These are phyloP conservation scores for Serinus canaria DNA, from an alignment of 2,113 vertebrate genomes.

Conservation along the genomic window DNA sequence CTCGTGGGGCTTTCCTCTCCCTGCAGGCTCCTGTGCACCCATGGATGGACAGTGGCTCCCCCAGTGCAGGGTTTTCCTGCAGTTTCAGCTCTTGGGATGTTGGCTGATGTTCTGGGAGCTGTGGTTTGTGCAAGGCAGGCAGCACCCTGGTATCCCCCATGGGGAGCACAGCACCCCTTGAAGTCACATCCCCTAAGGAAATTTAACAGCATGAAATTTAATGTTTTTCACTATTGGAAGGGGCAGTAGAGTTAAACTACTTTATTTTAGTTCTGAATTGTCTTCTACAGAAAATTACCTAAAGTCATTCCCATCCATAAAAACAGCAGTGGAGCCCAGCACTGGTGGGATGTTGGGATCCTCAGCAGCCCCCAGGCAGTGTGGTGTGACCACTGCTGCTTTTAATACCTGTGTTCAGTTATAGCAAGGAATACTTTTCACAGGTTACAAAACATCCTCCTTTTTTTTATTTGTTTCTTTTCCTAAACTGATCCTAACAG, in stretches of 20 bases:
- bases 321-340: background rate
- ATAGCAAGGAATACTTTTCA: background rate
- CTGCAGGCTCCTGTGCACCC: background rate
- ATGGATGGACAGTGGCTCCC: fast-evolving
- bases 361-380: background rate
- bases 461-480: background rate
- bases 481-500: background rate
- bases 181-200: background rate
- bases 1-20: fast-evolving
- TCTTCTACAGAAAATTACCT: background rate
- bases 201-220: background rate
- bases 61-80: background rate
- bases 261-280: background rate
- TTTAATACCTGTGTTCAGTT: background rate
- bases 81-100: fast-evolving
- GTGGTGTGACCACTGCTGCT: background rate
- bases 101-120: background rate
- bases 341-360: background rate
- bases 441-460: background rate
- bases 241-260: background rate
- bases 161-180: background rate
- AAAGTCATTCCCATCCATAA: background rate
- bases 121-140: background rate
- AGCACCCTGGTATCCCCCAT: background rate
- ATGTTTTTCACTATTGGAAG: background rate